Conservation (phyloP, 2,797 vertebrate species). For the Poecile montanus region DNA sequence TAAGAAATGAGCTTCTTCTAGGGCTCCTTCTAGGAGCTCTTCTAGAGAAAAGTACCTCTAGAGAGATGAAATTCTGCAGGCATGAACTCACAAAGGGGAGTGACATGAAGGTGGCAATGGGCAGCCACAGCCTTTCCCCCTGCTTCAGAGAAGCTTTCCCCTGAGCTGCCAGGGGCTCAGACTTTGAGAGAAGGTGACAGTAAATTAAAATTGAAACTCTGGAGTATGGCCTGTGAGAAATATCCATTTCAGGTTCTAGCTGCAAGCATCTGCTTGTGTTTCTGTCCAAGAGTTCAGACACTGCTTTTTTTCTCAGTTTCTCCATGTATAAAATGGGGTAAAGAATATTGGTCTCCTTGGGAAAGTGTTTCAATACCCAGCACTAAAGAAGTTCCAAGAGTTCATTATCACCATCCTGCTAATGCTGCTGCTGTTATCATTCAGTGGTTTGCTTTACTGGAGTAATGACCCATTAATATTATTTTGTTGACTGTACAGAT, state of each 20-base stretch:
- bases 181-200: not conserved
- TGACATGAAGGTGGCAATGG: not conserved
- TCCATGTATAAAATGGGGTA: not conserved
- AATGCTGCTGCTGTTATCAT: not conserved
- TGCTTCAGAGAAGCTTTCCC: not conserved
- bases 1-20: not conserved
- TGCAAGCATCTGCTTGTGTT: not conserved
- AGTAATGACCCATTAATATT: slow-evolving; percentile 61
- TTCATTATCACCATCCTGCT: slow-evolving; percentile 16
- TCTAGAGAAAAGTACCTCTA: not conserved
- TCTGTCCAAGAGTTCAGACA: not conserved
- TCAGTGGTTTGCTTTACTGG: slow-evolving; percentile 9
- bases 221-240: not conserved
- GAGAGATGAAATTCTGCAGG: not conserved
- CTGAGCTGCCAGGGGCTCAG: not conserved
- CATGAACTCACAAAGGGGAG: not conserved
- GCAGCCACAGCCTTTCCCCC: not conserved
- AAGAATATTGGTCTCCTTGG: not conserved
- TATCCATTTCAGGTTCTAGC: not conserved
- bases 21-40: not conserved
- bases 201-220: not conserved
- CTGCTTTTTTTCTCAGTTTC: not conserved
- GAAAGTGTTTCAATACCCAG: not conserved
- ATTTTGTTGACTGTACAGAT: slow-evolving; percentile 56
- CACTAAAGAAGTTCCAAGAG: not conserved